Conservation (phyloP, 2,797 vertebrate species). For the Chiloscyllium punctatum region DNA sequence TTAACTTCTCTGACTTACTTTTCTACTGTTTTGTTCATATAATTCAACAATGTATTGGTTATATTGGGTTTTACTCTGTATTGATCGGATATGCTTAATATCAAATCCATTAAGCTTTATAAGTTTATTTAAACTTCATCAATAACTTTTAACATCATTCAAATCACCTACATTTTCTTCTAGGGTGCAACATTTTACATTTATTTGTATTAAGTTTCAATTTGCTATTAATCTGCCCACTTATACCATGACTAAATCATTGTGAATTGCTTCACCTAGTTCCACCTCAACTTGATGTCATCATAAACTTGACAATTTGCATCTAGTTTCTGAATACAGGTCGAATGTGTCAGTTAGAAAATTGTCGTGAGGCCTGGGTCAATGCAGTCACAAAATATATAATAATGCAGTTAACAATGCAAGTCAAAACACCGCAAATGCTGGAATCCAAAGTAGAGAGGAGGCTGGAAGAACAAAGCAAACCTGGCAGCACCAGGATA, state of each 20-base stretch:
- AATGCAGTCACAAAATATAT: background rate
- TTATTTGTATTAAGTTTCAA: background rate
- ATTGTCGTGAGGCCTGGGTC: background rate
- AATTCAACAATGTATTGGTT: background rate
- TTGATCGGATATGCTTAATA: background rate
- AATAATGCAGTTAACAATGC: conserved; percentile 14
- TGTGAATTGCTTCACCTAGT: background rate
- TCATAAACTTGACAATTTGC: background rate
- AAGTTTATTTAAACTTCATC: background rate
- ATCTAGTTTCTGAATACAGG: background rate
- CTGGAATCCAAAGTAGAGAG: too few species aligned
- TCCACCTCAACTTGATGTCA: background rate
- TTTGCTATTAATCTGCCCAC: background rate
- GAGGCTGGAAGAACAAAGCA: too few species aligned
- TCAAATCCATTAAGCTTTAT: background rate
- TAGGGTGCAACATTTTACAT: background rate
- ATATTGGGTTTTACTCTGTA: background rate
- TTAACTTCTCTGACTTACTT: background rate
- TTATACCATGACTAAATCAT: background rate
- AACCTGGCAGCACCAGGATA: too few species aligned
- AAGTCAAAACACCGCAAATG: background rate
- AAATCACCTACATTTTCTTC: background rate
- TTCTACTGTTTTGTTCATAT: background rate
- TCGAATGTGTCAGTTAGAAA: background rate
- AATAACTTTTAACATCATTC: background rate